Percentiles rank a stretch among this genome's conserved stretches.
phyloP scores from a whole-genome alignment of 2,113 vertebrate species.

The Cebidichthys violaceus region DNA sequence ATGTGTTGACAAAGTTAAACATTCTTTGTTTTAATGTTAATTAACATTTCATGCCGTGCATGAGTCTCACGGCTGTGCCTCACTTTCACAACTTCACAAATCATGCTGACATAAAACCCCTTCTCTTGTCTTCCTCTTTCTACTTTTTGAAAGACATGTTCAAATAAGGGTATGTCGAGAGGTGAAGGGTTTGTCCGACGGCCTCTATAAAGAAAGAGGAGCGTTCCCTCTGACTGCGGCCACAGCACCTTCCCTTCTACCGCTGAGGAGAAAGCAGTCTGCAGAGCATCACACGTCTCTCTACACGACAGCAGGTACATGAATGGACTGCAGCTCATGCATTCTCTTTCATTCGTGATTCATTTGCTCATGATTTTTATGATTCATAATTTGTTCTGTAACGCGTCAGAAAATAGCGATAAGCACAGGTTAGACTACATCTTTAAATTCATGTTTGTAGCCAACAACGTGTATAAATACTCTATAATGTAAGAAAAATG shows the following conservation, averaged over 20 bases:
- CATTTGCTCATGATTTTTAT: not conserved
- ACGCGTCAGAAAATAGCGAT: not conserved
- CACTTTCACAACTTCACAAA: not conserved
- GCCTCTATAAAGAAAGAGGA: not conserved
- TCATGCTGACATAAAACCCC: not conserved
- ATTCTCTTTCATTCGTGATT: not conserved
- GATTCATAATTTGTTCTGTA: not conserved
- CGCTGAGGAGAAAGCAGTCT: not conserved
- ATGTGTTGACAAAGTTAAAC: not conserved
- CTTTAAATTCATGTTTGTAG: not conserved
- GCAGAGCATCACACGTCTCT: not conserved
- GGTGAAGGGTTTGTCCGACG: not conserved
- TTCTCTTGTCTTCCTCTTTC: not conserved
- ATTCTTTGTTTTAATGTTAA: no score
- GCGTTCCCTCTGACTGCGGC: not conserved
- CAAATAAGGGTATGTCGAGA: not conserved
- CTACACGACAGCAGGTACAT: not conserved
- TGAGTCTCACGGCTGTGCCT: no score
- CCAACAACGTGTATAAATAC: no score
- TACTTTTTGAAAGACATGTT: not conserved
- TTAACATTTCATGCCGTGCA: no score
- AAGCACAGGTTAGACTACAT: not conserved
- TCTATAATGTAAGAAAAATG: no score
- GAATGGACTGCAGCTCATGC: not conserved
- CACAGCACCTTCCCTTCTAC: not conserved